Percentiles rank a stretch among this genome's conserved stretches.
Conservation (phyloP, 2,113 vertebrate genomes). For the Gadus chalcogrammus region DNA sequence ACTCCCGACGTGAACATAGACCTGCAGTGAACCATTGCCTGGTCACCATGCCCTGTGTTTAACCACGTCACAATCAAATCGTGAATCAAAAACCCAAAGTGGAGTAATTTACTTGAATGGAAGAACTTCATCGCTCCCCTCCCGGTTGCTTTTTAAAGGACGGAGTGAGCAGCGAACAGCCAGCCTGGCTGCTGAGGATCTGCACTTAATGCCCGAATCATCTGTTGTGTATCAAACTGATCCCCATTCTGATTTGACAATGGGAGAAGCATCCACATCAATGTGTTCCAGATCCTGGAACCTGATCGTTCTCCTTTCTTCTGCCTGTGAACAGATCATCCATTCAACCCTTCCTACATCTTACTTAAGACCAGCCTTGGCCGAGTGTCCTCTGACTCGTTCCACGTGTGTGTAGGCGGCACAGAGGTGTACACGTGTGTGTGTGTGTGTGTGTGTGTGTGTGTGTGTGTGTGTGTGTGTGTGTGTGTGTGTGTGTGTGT, state of each 20-base stretch:
- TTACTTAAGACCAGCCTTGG: conserved; percentile 56
- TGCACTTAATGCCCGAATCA: conserved; percentile 43
- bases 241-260: conserved; percentile 61
- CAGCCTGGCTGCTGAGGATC: conserved; percentile 31
- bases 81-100: conserved; percentile 32
- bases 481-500: conserved; percentile 18
- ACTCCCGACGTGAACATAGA: conserved; percentile 41
- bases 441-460: not conserved
- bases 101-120: conserved; percentile 12
- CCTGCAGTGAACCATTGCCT: conserved; percentile 12
- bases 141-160: conserved; percentile 19
- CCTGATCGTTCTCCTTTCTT: conserved; percentile 61
- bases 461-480: not conserved
- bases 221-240: conserved; percentile 63
- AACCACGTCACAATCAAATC: not conserved
- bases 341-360: conserved; percentile 63
- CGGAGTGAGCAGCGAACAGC: conserved; percentile 19
- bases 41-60: conserved; percentile 23
- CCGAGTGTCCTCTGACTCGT: conserved; percentile 65
- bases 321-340: conserved; percentile 71
- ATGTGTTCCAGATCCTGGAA: conserved; percentile 70
- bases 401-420: conserved; percentile 67
- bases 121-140: conserved; percentile 5
- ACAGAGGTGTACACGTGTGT: conserved; percentile 41
- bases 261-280: conserved; percentile 57